These are phyloP conservation scores for Halocynthia aurantium DNA, from an alignment of 23 tunicate species.

Conservation along the genomic window DNA sequence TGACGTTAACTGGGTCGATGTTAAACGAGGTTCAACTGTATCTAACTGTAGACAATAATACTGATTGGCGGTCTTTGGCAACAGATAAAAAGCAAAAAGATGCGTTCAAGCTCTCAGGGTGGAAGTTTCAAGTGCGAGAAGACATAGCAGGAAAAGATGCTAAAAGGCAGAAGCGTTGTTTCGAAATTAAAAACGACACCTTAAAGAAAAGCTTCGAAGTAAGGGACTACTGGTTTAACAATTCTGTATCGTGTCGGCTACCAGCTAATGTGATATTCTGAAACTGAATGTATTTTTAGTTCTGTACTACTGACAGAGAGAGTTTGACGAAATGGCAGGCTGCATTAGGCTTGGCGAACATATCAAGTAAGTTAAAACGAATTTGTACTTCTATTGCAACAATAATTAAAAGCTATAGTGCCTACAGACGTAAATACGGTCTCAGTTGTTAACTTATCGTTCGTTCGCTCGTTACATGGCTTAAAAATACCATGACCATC, in stretches of 20 bases:
- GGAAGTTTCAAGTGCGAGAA: constrained; percentile 18
- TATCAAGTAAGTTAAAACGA: too few species aligned
- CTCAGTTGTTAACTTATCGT: background rate
- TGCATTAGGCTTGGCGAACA: background rate
- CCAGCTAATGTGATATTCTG: background rate
- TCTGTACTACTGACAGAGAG: constrained; percentile 50
- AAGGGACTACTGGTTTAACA: constrained; percentile 1
- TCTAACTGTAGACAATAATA: too few species aligned
- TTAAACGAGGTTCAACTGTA: too few species aligned
- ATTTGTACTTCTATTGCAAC: too few species aligned
- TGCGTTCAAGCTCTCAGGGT: constrained; percentile 39
- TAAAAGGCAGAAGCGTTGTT: constrained; percentile 70
- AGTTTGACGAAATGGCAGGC: constrained; percentile 22
- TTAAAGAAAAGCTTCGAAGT: constrained; percentile 41
- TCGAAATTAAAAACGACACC: constrained; percentile 37
- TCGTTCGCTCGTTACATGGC: too few species aligned
- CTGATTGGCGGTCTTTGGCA: background rate
- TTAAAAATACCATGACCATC: too few species aligned
- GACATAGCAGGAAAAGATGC: constrained; percentile 49
- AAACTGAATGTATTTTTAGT: constrained; percentile 9
- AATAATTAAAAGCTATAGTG: too few species aligned
- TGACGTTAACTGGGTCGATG: background rate
- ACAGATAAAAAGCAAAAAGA: constrained; percentile 86
- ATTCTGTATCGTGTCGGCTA: background rate
- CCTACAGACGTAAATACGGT: background rate